Conservation (phyloP, 2,888 invertebrate species). For the Diploptera punctata region DNA sequence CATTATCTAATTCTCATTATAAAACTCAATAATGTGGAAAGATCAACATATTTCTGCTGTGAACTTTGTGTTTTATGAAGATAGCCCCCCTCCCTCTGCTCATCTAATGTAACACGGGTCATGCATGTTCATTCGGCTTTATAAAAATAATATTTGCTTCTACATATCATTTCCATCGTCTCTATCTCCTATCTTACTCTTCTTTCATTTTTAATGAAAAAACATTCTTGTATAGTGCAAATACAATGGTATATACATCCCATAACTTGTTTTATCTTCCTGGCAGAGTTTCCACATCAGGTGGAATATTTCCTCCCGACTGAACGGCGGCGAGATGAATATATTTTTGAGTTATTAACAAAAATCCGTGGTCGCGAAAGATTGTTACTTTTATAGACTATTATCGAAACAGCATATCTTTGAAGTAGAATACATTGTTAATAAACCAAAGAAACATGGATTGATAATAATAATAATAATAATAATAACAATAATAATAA, state of each 20-base stretch:
- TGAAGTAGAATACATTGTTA: too few relatives aligned
- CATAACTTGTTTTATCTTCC: not conserved
- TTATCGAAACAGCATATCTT: too few relatives aligned
- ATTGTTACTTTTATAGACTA: too few relatives aligned
- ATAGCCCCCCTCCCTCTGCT: too few relatives aligned
- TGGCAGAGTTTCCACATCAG: not conserved
- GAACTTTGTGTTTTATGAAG: constrained; percentile 11
- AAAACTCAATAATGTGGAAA: constrained; percentile 25
- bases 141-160: not conserved
- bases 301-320: too few relatives aligned
- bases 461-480: too few relatives aligned
- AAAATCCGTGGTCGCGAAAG: too few relatives aligned
- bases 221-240: not conserved
- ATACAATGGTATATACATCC: not conserved
- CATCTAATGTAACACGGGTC: constrained; percentile 24
- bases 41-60: constrained; percentile 6
- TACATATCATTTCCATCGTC: not conserved
- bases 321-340: constrained; percentile 1
- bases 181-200: not conserved
- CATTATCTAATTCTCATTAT: constrained; percentile 15
- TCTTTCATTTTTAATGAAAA: not conserved
- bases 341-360: constrained; percentile 13
- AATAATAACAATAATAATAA: too few relatives aligned
- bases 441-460: too few relatives aligned
- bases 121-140: constrained; percentile 13